Base-by-base conservation (phyloP, 2,113 vertebrate species). In the Calonectris borealis region DNA sequence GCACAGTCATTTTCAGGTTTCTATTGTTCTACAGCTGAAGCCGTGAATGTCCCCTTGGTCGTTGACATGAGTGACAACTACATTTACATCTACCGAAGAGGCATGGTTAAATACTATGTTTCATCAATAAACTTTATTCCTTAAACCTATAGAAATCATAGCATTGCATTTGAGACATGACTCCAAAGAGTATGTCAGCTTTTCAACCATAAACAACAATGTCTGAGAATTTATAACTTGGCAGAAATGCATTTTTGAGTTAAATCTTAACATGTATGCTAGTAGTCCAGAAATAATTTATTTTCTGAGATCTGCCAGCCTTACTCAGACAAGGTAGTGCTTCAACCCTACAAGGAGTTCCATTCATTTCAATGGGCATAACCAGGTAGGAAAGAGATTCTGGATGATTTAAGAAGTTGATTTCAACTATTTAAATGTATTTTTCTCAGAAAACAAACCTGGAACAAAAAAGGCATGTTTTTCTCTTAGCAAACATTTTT, bases 1-100 rank as follows among this genome's bases (percentile, higher is more conserved):
- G 90, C 75, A 82, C 75, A 86, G 92, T 95, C 68, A 68, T 96
- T 95, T 97, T 96, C 95, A 92, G 96, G 70, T 96, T 96, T 94
- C 86, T 92, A 94, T 96, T 97, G 86, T 96, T 94, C 93, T 93
- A 34, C 75, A 85, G 68, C 65, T 94, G 94, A 97, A 97, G 75
- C n/a, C 42, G 25, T 73, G 93, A 97, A 83, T 86, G 88, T 92
- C 94, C 90, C 68, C 44, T 70, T 73, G 87, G 77, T 86, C 54
- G 81, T 22, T 87, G 89, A 65, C 69, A 48, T 66, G 68, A 83
- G 7, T 85, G 95, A 94, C 79, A 94, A 58, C 49, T 94, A 80
- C 69, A 86, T 79, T 93, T 82, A 55, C 62, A 40, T 73, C 77
- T 40, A 61, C 55, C 0, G 5, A 92, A 91, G 65, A 91, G 51